Evolutionary conservation across 2,797 vertebrate genomes (phyloP).

Genomic region (Triplophysa bombifrons): DNA sequence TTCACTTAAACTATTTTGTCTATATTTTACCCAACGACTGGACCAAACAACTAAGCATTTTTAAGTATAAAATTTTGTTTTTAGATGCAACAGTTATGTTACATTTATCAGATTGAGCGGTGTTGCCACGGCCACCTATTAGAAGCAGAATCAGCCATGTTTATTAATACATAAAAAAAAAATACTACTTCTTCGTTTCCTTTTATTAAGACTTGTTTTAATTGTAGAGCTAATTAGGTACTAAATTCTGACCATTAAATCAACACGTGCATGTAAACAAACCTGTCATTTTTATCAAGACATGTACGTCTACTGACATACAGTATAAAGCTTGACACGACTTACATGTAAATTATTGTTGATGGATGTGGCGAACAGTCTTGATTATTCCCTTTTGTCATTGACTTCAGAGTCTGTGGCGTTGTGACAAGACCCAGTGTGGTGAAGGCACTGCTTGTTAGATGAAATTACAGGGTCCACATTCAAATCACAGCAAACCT

Average conservation of each 20-base stretch:
- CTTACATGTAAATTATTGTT: not conserved
- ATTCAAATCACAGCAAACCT: slow-evolving; percentile 20
- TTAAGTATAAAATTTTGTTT: not conserved
- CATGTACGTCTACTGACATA: not conserved
- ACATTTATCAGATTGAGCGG: no score
- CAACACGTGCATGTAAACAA: not conserved
- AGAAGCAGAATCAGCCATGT: not conserved
- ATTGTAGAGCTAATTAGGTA: not conserved
- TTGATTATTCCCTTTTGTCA: slow-evolving; percentile 18
- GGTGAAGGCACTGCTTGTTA: not conserved
- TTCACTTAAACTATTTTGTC: no score
- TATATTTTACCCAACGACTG: no score
- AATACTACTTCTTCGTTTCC: no score
- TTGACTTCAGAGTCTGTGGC: slow-evolving; percentile 13
- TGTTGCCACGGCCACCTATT: not conserved
- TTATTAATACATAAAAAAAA: not conserved
- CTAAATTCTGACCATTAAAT: not conserved
- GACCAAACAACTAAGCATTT: no score
- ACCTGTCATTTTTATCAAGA: not conserved
- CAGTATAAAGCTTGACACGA: not conserved
- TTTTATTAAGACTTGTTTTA: not conserved
- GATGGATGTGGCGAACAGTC: not conserved
- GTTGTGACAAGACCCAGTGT: slow-evolving; percentile 12
- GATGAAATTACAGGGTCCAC: slow-evolving; percentile 29
- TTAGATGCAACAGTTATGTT: not conserved